Evolutionary conservation across 1,140 invertebrate species (phyloP).

Genomic region (Formica exsecta): DNA sequence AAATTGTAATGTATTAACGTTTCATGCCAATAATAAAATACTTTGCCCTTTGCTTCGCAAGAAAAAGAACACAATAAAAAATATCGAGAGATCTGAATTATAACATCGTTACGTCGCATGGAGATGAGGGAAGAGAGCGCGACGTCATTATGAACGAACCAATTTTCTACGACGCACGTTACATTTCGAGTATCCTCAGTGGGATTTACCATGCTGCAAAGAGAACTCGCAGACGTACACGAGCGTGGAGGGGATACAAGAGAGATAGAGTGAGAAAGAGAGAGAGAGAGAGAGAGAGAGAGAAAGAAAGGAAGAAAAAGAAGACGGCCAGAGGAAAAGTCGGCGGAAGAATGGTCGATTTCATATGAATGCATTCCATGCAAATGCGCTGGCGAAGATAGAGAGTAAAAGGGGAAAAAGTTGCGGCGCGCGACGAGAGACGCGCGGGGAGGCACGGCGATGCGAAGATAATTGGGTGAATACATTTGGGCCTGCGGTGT

Average conservation of each 20-base stretch:
- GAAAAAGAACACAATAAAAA: not conserved
- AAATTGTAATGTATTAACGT: not conserved
- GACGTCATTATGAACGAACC: constrained; percentile 73
- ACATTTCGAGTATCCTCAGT: constrained; percentile 70
- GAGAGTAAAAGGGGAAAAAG: constrained; percentile 47
- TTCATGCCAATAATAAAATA: not conserved
- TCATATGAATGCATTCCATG: constrained; percentile 78
- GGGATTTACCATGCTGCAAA: constrained; percentile 63
- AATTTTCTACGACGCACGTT: constrained; percentile 70
- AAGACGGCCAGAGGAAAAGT: constrained; percentile 57
- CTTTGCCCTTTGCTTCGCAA: not conserved
- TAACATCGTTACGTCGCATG: constrained; percentile 1
- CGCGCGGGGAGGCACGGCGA: constrained; percentile 65
- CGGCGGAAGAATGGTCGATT: constrained; percentile 76
- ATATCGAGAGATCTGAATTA: constrained; percentile 6
- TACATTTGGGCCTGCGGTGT: constrained; percentile 69
- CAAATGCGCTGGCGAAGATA: constrained; percentile 66
- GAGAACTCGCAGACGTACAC: constrained; percentile 15
- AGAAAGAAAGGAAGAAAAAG: constrained; percentile 2
- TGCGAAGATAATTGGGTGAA: constrained; percentile 77
- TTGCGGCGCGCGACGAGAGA: constrained; percentile 16
- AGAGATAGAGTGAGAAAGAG: not conserved
- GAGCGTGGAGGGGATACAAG: constrained; percentile 14
- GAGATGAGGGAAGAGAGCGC: constrained; percentile 7
- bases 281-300: constrained; percentile 24